Base-by-base conservation (phyloP, 2,113 vertebrate species). In the Otolemur garnettii region DNA sequence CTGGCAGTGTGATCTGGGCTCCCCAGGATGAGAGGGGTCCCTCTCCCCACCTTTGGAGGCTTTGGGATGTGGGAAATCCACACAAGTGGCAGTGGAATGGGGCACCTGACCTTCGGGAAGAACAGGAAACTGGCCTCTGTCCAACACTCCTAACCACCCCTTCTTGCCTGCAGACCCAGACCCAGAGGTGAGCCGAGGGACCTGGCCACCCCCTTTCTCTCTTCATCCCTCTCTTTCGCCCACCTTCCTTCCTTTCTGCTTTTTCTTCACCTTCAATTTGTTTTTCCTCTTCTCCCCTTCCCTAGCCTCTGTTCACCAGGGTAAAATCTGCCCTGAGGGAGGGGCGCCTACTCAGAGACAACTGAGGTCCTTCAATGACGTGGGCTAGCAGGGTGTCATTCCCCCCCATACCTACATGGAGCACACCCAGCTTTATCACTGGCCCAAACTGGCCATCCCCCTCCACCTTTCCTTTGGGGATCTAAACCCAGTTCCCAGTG, bases 381-480 rank as follows among this genome's bases (percentile, higher is more conserved):
- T 21, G 14, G 57, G 26, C 8, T 19, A 28, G 24, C 50, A 28
- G 28, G 72, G n/a, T 17, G 9, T 18, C 38, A 38, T 38, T 4
- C 30, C 26, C 30, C 33, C 66, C 2, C 35, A 3, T 4, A 45
- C 0, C 0, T 0, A 35, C 57, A 5, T 55, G 30, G 30, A 15
- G 13, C 28, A 35, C 64, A 38, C 71, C 53, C 75, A 7, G 0
- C 60, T 64, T 26, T 14, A 33, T 42, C 33, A 59, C 38, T 7
- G 3, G 14, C 30, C 85, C 18, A 82, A 57, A 22, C 57, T n/a
- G 57, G n/a, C 69, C n/a, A 35, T 28, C 7, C 15, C 11, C 45
- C 24, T 69, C 77, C 33, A 50, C 64, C 38, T 90, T 64, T 24
- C 71, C 33, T 35, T 5, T 60, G 45, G 81, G 80, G 59, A 60